Conservation (phyloP, 2,113 vertebrate species). For the Paralichthys olivaceus region DNA sequence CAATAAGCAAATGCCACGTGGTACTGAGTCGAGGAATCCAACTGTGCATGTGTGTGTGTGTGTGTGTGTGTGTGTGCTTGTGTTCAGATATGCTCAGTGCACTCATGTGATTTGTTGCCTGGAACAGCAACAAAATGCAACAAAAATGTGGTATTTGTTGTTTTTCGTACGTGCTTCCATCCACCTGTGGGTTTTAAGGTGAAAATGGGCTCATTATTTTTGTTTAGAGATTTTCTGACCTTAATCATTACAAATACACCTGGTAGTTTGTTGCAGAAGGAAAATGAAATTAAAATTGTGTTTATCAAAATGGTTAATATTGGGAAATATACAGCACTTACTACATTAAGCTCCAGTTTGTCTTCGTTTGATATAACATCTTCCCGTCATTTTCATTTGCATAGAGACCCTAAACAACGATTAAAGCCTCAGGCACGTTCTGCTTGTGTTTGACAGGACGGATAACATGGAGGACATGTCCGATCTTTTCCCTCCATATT, state of each 20-base stretch:
- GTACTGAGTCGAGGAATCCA: slow-evolving; percentile 65
- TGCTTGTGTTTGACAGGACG: background rate
- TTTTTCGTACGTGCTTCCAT: background rate
- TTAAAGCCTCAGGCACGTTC: background rate
- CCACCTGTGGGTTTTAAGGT: background rate
- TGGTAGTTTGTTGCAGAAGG: background rate
- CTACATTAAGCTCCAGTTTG: too few relatives aligned
- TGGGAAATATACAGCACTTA: too few relatives aligned
- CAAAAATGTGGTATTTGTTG: background rate
- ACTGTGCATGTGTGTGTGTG: slow-evolving; percentile 31
- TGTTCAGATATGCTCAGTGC: slow-evolving; percentile 6
- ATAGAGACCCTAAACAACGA: background rate
- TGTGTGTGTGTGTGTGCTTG: slow-evolving; percentile 17
- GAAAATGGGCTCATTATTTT: background rate
- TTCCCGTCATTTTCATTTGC: slow-evolving; percentile 5
- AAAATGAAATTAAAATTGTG: background rate
- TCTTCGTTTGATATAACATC: too few relatives aligned
- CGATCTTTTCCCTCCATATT: slow-evolving; percentile 5
- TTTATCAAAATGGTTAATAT: too few relatives aligned
- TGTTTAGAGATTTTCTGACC: background rate
- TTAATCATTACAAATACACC: background rate
- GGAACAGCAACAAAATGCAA: background rate
- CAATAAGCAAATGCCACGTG: slow-evolving; percentile 76
- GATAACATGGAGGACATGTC: background rate
- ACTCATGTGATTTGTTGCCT: slow-evolving; percentile 19